Evolutionary conservation across 2,113 vertebrate genomes (phyloP).

Genomic region (Phoenicopterus ruber): DNA sequence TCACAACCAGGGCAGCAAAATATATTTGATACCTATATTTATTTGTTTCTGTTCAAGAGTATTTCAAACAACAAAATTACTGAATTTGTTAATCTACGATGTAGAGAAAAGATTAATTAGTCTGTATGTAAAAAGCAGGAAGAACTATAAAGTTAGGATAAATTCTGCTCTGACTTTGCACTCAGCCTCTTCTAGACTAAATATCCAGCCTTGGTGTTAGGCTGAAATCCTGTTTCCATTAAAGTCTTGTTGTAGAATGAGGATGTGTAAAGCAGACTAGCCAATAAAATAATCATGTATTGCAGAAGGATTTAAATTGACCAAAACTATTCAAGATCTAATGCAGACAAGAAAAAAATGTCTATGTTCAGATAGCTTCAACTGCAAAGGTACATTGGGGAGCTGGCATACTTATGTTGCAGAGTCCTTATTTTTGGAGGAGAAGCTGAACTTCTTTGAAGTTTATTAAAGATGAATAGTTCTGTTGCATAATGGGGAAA

Average conservation of each 20-base stretch:
- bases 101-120: not conserved
- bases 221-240: not conserved
- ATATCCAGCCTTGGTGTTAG: not conserved
- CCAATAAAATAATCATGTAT: not conserved
- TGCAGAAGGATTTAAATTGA: not conserved
- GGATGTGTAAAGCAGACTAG: not conserved
- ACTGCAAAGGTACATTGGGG: not conserved
- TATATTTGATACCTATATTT: fast-evolving
- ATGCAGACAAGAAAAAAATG: not conserved
- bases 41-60: not conserved
- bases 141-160: not conserved
- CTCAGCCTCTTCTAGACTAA: not conserved
- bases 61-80: not conserved
- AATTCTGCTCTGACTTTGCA: not conserved
- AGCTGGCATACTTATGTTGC: not conserved
- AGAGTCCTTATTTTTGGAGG: not conserved
- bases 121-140: not conserved
- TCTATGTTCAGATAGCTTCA: not conserved
- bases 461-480: not conserved
- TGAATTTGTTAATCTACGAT: not conserved
- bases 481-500: not conserved
- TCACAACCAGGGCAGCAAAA: not conserved
- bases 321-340: not conserved
- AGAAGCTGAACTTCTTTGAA: not conserved
- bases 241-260: not conserved